phyloP scores from a whole-genome alignment of 2,113 vertebrate species.

The Bolborhynchus lineola region DNA sequence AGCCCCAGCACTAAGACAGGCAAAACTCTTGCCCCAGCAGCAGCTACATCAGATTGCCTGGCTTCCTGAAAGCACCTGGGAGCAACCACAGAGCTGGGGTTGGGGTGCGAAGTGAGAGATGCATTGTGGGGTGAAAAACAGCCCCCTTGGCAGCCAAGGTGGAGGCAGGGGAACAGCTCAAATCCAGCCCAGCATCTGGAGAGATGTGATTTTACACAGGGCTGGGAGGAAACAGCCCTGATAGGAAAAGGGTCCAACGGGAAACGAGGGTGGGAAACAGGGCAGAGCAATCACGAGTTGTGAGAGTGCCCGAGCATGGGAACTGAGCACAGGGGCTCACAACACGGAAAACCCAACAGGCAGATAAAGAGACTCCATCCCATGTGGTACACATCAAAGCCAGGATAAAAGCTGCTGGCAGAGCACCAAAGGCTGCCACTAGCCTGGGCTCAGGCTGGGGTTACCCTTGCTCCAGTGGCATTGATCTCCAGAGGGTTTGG shows the following conservation, averaged over 20 bases:
- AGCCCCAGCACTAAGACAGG: not conserved
- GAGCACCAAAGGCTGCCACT: not conserved
- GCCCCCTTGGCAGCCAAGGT: not conserved
- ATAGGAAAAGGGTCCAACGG: not conserved
- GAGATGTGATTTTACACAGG: not conserved
- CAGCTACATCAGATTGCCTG: not conserved
- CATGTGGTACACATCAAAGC: not conserved
- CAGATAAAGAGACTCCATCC: not conserved
- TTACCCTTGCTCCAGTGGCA: not conserved
- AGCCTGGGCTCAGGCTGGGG: not conserved
- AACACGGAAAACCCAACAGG: not conserved
- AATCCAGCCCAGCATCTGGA: not conserved
- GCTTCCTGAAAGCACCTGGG: not conserved
- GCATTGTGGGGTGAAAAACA: not conserved
- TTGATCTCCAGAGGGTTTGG: accelerated
- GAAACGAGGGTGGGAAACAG: not conserved
- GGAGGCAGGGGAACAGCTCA: not conserved
- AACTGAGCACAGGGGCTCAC: not conserved
- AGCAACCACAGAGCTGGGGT: accelerated
- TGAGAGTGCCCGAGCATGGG: accelerated
- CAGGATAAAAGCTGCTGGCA: not conserved
- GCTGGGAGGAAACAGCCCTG: not conserved
- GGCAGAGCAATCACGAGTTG: accelerated
- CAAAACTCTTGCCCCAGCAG: not conserved
- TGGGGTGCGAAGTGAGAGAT: not conserved